Percentiles rank a stretch among this genome's conserved stretches.
phyloP scores from a whole-genome alignment of 2,797 vertebrate species.

The Artibeus jamaicensis region DNA sequence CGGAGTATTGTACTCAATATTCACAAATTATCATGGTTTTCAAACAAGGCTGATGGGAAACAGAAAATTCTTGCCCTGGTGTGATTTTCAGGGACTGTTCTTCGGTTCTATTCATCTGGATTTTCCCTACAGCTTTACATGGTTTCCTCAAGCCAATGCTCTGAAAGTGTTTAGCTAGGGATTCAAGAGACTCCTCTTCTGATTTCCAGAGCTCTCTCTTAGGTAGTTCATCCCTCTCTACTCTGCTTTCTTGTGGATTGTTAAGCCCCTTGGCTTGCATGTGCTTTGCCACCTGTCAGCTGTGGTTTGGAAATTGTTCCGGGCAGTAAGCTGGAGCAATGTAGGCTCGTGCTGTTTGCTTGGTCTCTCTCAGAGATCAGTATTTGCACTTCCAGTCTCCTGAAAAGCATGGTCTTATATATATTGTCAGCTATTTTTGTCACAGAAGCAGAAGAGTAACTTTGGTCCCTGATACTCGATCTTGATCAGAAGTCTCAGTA shows the following conservation, averaged over 20 bases:
- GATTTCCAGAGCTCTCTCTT: not conserved
- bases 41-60: not conserved
- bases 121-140: not conserved
- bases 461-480: not conserved
- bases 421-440: not conserved
- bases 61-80: not conserved
- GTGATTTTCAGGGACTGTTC: not conserved
- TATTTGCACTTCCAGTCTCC: not conserved
- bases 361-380: not conserved
- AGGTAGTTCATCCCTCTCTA: not conserved
- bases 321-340: accelerated
- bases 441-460: not conserved
- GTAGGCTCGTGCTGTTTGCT: not conserved
- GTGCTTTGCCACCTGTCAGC: not conserved
- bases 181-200: not conserved
- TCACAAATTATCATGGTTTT: not conserved
- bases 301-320: not conserved
- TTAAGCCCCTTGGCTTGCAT: not conserved
- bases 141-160: not conserved
- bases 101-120: not conserved
- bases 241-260: not conserved
- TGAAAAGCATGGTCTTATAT: not conserved
- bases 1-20: not conserved
- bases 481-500: not conserved
- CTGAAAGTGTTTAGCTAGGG: not conserved